Base-by-base conservation (phyloP, 1,140 invertebrate species). In the Copidosoma floridanum region DNA sequence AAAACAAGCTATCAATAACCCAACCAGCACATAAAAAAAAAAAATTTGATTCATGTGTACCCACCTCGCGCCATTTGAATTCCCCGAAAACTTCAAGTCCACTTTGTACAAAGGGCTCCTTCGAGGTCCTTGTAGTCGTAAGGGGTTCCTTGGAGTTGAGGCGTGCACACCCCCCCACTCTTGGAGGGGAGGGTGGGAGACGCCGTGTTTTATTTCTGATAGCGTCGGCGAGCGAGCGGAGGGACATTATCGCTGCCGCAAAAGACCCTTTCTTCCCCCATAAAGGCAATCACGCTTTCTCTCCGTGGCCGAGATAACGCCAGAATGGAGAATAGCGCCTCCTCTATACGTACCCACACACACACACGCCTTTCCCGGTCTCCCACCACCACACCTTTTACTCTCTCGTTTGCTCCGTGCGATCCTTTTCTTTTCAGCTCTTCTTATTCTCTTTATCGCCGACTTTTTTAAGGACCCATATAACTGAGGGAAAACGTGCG, bases 231-330 rank as follows among this genome's bases (percentile, higher is more conserved):
- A 57, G 63, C 70, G 68, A 62, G 65, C 72, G 67, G 65, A 69
- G 72, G 69, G 74, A 77, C 77, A 79, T 79, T 79, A 79, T 79
- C 76, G 74, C 75, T 66, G 69, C 69, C 69, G 70, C 76, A 74
- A 78, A 79, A 73, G 75, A 78, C 74, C 74, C 76, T 78, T 79
- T 79, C 76, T 78, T 79, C 75, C 75, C 76, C 76, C 73, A 79
- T 79, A 79, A 78, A 79, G 75, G 75, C 75, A 79, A 79, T 79
- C 77, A 78, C 72, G 75, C 75, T 75, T 78, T 78, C 74, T 73
- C 70, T 72, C 68, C 66, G n/a, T n/a, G n/a, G 67, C 69, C 67
- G 23, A 78, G 75, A 79, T 77, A 77, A 77, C 75, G 66, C 68
- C 63, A 71, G 74, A 77, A 78, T 75, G 73, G 72, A 70, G 70